Evolutionary conservation across 1,140 invertebrate genomes (phyloP), one percentile per base, ranked within the genome.

Genomic region (Metaphire vulgaris): DNA sequence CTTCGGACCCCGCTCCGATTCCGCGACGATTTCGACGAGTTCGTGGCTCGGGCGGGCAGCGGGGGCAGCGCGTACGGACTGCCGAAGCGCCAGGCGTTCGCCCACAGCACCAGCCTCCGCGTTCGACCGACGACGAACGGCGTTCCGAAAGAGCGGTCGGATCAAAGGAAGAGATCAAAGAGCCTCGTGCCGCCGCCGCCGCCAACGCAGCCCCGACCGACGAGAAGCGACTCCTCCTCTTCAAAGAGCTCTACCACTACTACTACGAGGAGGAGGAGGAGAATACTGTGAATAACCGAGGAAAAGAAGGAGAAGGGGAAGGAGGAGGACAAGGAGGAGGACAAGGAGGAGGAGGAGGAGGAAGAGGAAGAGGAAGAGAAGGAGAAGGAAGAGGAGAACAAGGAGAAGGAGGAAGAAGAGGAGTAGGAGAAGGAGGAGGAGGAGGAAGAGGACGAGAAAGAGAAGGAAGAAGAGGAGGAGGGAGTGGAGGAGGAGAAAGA

Each of bases 11-110:
- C n/a, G 29, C 69, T 74, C 34, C 30, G 67, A 16, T 74, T 74
- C 33, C 31, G 31, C 21, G 77, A 78, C 32, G 73, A 74, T 16
- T 78, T 78, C 56, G 77, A 78, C 16, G 73, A 78, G 41, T 65
- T 70, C 12, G 29, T 33, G 29, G 77, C 77, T 66, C 72, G 77
- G 26, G 77, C 77, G 26, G 56, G 28, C 26, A 78, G 77, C 31
- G 77, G 77, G 1, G 77, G 77, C 31, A 78, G 73, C 30, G 31
- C 74, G 31, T 78, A 75, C 69, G 77, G 77, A 26, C 30, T 78
- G 65, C 56, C 75, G 33, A 32, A 41, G 68, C 29, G 75, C 0
- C 75, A 76, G 67, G 75, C 68, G 30, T 28, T 76, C 26, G 30
- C 69, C 16, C 68, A 76, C 64, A 56, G 41, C 41, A n/a, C n/a